Base-by-base conservation (phyloP, 2,888 invertebrate species). In the Cataglyphis albicans region DNA sequence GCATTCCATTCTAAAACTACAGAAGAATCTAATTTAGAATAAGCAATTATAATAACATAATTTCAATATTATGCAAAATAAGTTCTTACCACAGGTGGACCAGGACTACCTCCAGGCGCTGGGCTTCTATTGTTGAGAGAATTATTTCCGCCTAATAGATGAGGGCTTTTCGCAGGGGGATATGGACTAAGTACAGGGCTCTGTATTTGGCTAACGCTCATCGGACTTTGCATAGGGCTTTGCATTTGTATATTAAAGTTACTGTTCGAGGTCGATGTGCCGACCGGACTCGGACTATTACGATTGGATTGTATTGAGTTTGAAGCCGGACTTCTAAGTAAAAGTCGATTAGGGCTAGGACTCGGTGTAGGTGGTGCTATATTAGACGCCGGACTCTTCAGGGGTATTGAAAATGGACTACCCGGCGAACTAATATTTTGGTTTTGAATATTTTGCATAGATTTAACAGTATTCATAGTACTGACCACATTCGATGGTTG, bases 191-290 rank as follows among this genome's bases (percentile, higher is more conserved):
- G 94, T 72, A 94, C 94, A 63, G 94, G 94, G 84, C 94, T 94
- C 82, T 94, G 94, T 84, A 94, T 94, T 87, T 93, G 94, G 44
- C 93, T 93, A 83, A 94, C 94, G 82, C 93, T 94, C 84, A 94
- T 92, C 18, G 94, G 94, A 85, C 94, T 94, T 85, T 94, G 94
- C 94, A 94, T 94, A 7, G 94, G 94, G 81, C 94, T 94, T 87
- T 94, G 94, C 84, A 94, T 90, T 86, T 94, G 94, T 88, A 94
- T 92, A 59, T 91, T 92, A 81, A 94, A 94, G 83, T 91, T 94
- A 41, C 91, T 86, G 70, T 92, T 94, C n/a, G 92, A 87, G 29
- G 92, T 91, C 15, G 92, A 90, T 0, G 91, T 92, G 21, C 93
- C 92, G 12, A 94, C 94, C 3, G 94, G 94, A 86, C 94, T 94